These are phyloP conservation scores for Apotomis capreana DNA, from an alignment of 2,888 invertebrate species.

Conservation along the genomic window DNA sequence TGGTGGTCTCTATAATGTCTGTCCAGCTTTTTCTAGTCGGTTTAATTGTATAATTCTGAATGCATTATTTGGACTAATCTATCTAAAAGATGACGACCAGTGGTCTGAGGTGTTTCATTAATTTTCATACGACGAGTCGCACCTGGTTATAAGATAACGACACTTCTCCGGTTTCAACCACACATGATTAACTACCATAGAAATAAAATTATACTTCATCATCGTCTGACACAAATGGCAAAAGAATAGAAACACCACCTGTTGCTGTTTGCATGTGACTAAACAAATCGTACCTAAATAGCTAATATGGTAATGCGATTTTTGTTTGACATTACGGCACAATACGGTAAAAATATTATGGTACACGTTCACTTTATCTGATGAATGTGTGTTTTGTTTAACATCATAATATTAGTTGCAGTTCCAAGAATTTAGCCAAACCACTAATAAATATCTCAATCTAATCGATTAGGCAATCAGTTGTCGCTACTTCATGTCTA, in stretches of 20 bases:
- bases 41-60: constrained; percentile 5
- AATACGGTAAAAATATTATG: too few species aligned
- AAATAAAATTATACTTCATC: constrained; percentile 41
- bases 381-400: neutral
- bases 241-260: constrained; percentile 33
- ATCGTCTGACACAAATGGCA: constrained; percentile 31
- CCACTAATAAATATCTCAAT: neutral
- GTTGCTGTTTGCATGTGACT: constrained; percentile 29
- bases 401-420: neutral
- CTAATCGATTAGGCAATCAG: constrained; percentile 10
- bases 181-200: constrained; percentile 35
- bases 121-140: constrained; percentile 48
- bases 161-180: constrained; percentile 49
- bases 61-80: constrained; percentile 45
- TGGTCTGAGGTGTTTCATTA: constrained; percentile 51
- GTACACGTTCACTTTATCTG: too few species aligned
- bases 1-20: too few species aligned
- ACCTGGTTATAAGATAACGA: constrained; percentile 49
- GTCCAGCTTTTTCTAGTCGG: neutral
- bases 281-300: constrained; percentile 3
- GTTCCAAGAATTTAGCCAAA: neutral
- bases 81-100: constrained; percentile 48
- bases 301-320: neutral
- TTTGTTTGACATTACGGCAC: neutral
- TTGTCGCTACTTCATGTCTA: neutral